Evolutionary conservation across 2,888 invertebrate genomes (phyloP).

Genomic region (Caenorhabditis panamensis): DNA sequence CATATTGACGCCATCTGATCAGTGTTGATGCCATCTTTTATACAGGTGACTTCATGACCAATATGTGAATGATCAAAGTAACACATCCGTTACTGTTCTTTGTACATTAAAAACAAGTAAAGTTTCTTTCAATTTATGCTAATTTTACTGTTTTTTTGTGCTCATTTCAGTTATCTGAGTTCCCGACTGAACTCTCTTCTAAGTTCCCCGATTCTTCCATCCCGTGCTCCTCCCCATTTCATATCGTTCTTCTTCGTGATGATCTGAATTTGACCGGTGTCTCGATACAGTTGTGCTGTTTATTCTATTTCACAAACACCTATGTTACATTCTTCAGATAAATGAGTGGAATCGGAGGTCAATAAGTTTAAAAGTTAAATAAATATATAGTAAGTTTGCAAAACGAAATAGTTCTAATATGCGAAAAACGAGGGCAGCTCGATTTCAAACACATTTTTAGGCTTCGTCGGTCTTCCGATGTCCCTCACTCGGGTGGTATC

Average conservation of each 20-base stretch:
- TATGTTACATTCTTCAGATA: constrained; percentile 24
- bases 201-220: too few species aligned
- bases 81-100: too few species aligned
- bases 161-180: too few species aligned
- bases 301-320: constrained; percentile 3
- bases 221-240: too few species aligned
- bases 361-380: constrained; percentile 22
- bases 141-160: too few species aligned
- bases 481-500: constrained; percentile 75
- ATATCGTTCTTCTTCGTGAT: too few species aligned
- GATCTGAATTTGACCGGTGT: too few species aligned
- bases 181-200: too few species aligned
- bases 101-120: too few species aligned
- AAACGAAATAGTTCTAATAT: constrained; percentile 27
- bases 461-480: constrained; percentile 71
- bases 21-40: not conserved
- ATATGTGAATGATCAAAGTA: constrained; percentile 5
- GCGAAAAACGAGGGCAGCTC: constrained; percentile 74
- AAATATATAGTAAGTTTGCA: not conserved
- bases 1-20: not conserved
- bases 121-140: too few species aligned
- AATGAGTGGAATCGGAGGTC: constrained; percentile 11
- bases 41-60: not conserved
- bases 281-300: not conserved
- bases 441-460: constrained; percentile 77